Conservation (phyloP, 2,888 invertebrate genomes). For the Hydraecia micacea region DNA sequence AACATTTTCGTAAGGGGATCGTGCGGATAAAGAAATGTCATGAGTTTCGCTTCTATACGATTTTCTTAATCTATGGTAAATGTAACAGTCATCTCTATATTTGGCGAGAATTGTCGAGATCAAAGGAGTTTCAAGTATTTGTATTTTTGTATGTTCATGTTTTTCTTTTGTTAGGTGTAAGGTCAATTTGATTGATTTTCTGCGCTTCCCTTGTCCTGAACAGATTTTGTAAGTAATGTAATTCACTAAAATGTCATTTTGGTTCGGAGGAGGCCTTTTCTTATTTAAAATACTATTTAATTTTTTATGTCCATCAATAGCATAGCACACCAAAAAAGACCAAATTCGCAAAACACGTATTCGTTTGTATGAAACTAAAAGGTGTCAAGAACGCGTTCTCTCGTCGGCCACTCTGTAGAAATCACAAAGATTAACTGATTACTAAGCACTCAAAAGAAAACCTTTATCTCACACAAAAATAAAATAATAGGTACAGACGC, state of each 20-base stretch:
- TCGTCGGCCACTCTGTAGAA: too few relatives aligned
- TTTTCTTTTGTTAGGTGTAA: background rate
- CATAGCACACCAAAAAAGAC: too few relatives aligned
- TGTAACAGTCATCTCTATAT: slow-evolving; percentile 45
- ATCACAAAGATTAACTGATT: too few relatives aligned
- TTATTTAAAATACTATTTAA: background rate
- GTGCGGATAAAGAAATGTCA: background rate
- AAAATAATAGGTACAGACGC: too few relatives aligned
- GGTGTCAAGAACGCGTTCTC: too few relatives aligned
- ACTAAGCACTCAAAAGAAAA: too few relatives aligned
- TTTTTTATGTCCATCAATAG: background rate
- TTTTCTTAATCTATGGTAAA: slow-evolving; percentile 27
- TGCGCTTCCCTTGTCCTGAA: too few relatives aligned
- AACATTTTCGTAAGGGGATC: background rate
- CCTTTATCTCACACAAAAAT: too few relatives aligned
- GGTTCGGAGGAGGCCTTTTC: background rate
- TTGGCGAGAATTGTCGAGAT: slow-evolving; percentile 48
- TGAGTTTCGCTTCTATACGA: background rate
- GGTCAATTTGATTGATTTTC: background rate
- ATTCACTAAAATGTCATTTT: background rate
- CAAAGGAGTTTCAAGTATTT: slow-evolving; percentile 32
- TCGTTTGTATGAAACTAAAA: too few relatives aligned
- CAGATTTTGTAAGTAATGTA: too few relatives aligned
- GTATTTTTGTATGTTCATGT: slow-evolving; percentile 7
- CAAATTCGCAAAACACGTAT: too few relatives aligned